Evolutionary conservation across 1,140 invertebrate species (phyloP).

Genomic region (Macrosteles quadrilineatus): DNA sequence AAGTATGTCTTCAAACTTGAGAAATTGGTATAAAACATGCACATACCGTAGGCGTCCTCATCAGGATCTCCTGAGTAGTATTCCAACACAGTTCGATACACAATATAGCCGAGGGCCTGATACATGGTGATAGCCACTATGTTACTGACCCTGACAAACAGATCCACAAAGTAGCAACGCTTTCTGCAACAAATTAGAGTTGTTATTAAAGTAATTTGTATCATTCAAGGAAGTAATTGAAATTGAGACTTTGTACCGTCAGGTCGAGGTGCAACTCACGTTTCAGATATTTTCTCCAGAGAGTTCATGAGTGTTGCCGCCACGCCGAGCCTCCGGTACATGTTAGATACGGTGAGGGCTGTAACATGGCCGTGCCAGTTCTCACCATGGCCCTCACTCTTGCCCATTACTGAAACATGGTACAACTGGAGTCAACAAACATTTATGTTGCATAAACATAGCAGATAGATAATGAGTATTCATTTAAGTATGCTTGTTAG

Average conservation of each 20-base stretch:
- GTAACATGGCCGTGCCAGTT: conserved; percentile 99
- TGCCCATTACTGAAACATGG: conserved; percentile 89
- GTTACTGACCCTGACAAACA: conserved; percentile 98
- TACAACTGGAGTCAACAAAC: not conserved
- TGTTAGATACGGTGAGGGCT: conserved; percentile 93
- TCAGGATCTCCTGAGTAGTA: conserved; percentile 97
- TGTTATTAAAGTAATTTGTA: too few relatives aligned
- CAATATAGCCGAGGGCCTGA: conserved; percentile 93
- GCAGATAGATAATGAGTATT: conserved; percentile 38
- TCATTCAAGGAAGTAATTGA: not conserved
- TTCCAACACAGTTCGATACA: conserved; percentile 94
- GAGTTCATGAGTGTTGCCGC: conserved; percentile 94
- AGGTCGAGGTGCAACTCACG: conserved; percentile 57
- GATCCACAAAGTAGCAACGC: conserved; percentile 96
- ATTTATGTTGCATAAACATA: too few relatives aligned
- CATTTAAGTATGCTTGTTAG: too few relatives aligned
- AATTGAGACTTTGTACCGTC: not conserved
- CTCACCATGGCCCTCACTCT: conserved; percentile 92
- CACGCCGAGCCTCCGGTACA: conserved; percentile 87
- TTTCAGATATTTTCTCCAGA: conserved; percentile 94
- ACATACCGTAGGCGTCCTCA: conserved; percentile 98
- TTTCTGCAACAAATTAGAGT: conserved; percentile 67
- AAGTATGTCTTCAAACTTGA: too few relatives aligned
- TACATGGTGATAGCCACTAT: conserved; percentile 98
- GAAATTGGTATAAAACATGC: too few relatives aligned